Conservation (phyloP, 1,140 invertebrate species). For the Monochamus saltuarius region DNA sequence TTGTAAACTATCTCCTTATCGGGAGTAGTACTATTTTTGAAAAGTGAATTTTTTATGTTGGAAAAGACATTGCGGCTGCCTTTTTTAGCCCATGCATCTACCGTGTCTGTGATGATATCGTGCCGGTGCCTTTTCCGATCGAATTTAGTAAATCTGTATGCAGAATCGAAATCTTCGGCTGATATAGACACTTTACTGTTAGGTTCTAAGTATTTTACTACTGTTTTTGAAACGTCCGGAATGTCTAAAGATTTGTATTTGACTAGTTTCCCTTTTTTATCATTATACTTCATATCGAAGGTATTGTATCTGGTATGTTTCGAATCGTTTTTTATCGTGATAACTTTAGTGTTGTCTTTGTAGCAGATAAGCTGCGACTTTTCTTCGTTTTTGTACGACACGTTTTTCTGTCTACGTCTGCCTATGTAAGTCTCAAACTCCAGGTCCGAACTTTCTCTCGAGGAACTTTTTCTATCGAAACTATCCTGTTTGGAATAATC, state of each 20-base stretch:
- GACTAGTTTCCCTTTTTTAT: constrained; percentile 41
- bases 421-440: constrained; percentile 29
- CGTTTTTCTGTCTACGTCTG: constrained; percentile 25
- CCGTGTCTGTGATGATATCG: constrained; percentile 62
- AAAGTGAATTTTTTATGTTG: constrained; percentile 47
- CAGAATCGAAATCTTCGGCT: constrained; percentile 43
- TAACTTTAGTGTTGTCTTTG: constrained; percentile 44
- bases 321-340: constrained; percentile 41
- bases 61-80: constrained; percentile 42
- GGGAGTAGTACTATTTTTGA: constrained; percentile 34
- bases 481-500: constrained; percentile 12
- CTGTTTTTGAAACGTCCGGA: constrained; percentile 34
- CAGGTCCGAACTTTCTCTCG: constrained; percentile 41
- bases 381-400: constrained; percentile 42
- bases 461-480: constrained; percentile 29
- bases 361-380: constrained; percentile 46
- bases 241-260: constrained; percentile 49
- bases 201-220: constrained; percentile 39
- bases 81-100: constrained; percentile 60
- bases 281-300: constrained; percentile 42
- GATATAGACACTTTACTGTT: constrained; percentile 45
- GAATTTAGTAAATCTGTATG: constrained; percentile 38
- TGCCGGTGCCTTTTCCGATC: constrained; percentile 45
- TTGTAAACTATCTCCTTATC: constrained; percentile 53
- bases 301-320: constrained; percentile 48